phyloP scores from a whole-genome alignment of 2,113 vertebrate species.

The Clarias magur region DNA sequence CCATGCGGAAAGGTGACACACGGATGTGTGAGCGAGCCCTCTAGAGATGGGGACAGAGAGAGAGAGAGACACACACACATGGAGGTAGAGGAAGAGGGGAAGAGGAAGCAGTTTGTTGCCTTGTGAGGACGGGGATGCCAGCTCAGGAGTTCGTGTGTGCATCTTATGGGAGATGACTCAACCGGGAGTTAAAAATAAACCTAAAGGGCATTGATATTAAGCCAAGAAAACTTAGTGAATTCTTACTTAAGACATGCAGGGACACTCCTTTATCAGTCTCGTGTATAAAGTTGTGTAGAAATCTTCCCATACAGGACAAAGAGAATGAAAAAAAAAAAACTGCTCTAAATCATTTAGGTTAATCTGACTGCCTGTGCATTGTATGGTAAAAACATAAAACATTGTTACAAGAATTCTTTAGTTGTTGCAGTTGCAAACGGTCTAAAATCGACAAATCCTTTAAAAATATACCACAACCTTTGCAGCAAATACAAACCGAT shows the following conservation, averaged over 20 bases:
- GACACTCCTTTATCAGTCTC: background rate
- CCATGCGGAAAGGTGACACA: conserved; percentile 74
- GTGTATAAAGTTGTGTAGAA: background rate
- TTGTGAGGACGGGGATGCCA: conserved; percentile 32
- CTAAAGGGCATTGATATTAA: background rate
- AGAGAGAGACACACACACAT: conserved; percentile 20
- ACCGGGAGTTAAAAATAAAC: conserved; percentile 15
- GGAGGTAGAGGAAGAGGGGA: background rate
- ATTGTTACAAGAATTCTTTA: no score
- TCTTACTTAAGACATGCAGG: conserved; percentile 37
- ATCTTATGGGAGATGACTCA: conserved; percentile 23
- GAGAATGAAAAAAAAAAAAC: background rate
- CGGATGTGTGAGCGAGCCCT: conserved; percentile 64
- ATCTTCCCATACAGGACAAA: background rate
- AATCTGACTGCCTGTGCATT: background rate
- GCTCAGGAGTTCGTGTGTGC: conserved; percentile 24
- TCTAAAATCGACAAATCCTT: no score
- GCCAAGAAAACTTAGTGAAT: background rate
- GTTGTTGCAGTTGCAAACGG: no score
- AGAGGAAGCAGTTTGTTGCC: conserved; percentile 38
- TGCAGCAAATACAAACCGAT: no score
- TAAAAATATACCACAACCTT: no score
- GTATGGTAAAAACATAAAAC: no score
- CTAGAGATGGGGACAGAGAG: conserved; percentile 40
- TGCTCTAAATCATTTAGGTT: background rate